Evolutionary conservation across 1,140 invertebrate genomes (phyloP).

Genomic region (Drosophila suzukii): DNA sequence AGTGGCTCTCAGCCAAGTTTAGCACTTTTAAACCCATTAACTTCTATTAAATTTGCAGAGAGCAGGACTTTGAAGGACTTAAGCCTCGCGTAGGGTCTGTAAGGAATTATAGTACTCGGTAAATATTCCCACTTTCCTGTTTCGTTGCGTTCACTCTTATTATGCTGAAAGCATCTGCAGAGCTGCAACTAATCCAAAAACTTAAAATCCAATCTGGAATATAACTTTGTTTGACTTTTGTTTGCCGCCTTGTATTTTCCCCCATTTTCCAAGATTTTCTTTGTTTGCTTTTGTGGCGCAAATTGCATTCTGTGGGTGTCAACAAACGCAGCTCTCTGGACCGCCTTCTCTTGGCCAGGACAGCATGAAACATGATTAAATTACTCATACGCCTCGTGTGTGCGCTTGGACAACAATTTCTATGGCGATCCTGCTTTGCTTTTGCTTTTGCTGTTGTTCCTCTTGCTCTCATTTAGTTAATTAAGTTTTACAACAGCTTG

Average conservation of each 20-base stretch:
- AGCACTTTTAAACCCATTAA: background rate
- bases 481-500: constrained; percentile 75
- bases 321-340: constrained; percentile 56
- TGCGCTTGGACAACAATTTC: constrained; percentile 50
- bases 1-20: too few species aligned
- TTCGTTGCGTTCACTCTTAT: background rate
- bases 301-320: constrained; percentile 78
- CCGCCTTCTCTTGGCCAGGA: constrained; percentile 39
- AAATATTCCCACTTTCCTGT: constrained; percentile 10
- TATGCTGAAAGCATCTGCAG: constrained; percentile 34
- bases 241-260: constrained; percentile 23
- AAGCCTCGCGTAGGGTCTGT: background rate
- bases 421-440: constrained; percentile 46
- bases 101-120: background rate
- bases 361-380: constrained; percentile 75
- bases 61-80: background rate
- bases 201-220: constrained; percentile 51
- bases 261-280: constrained; percentile 41
- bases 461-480: constrained; percentile 71
- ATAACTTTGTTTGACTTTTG: constrained; percentile 68
- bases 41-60: background rate
- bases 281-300: constrained; percentile 68
- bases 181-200: constrained; percentile 32
- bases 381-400: constrained; percentile 75
- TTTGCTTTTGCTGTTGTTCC: constrained; percentile 53